phyloP scores from a whole-genome alignment of 2,797 vertebrate species.

The Darevskia mixta region DNA sequence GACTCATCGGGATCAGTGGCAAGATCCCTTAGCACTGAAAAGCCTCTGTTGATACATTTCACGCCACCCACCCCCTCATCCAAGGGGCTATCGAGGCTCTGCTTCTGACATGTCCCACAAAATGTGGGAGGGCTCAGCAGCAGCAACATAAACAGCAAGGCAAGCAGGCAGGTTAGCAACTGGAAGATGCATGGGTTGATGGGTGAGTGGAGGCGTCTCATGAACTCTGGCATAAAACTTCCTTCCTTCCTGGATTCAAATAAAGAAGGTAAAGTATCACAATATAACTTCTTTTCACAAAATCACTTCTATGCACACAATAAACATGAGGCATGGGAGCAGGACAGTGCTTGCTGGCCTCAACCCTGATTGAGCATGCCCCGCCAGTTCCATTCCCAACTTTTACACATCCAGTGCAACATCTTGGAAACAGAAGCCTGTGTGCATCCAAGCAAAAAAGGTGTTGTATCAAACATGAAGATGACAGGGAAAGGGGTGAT shows the following conservation, averaged over 20 bases:
- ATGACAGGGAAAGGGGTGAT: not conserved
- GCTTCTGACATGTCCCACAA: not conserved
- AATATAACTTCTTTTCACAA: not conserved
- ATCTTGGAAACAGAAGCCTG: not conserved
- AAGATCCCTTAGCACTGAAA: not conserved
- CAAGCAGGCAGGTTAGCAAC: not conserved
- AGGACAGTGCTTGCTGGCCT: not conserved
- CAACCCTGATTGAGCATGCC: not conserved
- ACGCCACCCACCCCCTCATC: not conserved
- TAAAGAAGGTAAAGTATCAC: not conserved
- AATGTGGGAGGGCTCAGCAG: not conserved
- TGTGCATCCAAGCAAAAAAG: too few species aligned
- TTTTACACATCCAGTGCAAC: not conserved
- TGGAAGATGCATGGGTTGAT: not conserved
- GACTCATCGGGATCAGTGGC: not conserved
- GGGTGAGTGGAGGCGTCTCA: not conserved
- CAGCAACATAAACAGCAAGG: not conserved
- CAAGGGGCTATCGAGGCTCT: not conserved
- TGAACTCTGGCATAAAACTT: not conserved
- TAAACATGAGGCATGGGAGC: not conserved
- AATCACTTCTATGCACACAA: not conserved
- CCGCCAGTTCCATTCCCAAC: not conserved
- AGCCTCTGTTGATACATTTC: not conserved
- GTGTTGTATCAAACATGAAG: not conserved
- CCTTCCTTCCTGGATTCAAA: not conserved